Evolutionary conservation across 2,113 vertebrate genomes (phyloP).

Genomic region (Ammodytes marinus): DNA sequence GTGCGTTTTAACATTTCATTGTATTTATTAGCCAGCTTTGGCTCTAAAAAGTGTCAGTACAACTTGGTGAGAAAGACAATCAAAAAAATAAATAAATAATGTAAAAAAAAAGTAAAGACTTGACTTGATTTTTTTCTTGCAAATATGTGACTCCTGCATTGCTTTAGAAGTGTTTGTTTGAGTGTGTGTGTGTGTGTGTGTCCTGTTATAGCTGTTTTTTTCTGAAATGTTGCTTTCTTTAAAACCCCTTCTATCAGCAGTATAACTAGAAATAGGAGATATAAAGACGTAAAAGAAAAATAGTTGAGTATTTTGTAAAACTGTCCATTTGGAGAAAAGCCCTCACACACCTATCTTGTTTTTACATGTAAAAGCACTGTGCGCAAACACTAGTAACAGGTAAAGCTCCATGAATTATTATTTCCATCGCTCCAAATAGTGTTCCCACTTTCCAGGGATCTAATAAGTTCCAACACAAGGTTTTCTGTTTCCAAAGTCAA

Average conservation of each 20-base stretch:
- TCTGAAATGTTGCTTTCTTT: too few species aligned
- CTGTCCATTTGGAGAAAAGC: not conserved
- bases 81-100: constrained; percentile 83
- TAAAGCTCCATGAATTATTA: constrained; percentile 36
- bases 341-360: not conserved
- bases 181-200: not conserved
- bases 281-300: not conserved
- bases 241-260: too few species aligned
- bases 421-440: constrained; percentile 63
- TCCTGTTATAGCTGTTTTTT: too few species aligned
- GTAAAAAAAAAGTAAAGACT: constrained; percentile 88
- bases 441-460: constrained; percentile 57
- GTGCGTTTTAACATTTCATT: constrained; percentile 91
- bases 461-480: constrained; percentile 74
- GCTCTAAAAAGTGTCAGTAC: constrained; percentile 95
- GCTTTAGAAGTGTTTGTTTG: not conserved
- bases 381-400: constrained; percentile 42
- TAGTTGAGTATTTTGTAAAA: not conserved
- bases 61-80: constrained; percentile 94
- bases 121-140: constrained; percentile 73
- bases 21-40: constrained; percentile 98
- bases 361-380: constrained; percentile 8
- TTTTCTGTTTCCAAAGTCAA: constrained; percentile 66
- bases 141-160: constrained; percentile 86
- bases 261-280: too few species aligned